Base-by-base conservation (phyloP, 30 jellyfish, hydroid and myxozoan species). In the Pseudorhiza aurosa region DNA sequence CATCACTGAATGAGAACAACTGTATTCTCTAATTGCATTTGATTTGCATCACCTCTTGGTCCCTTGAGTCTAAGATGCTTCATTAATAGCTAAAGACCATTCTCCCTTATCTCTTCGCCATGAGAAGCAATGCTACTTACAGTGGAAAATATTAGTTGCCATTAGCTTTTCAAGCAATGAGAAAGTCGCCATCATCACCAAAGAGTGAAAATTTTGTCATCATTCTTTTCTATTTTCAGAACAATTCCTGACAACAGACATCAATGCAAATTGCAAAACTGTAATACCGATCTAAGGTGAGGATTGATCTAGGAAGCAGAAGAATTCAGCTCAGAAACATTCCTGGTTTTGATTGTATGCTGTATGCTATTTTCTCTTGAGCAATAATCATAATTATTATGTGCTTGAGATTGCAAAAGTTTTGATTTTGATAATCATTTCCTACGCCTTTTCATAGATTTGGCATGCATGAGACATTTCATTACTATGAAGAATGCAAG, bases 401-500 rank as follows among this genome's bases (percentile, higher is more conserved):
- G 22, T 62, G 18, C 58, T 62, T 12, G 63, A n/a, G n/a, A n/a
- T 62, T 7, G 68, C 29, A 21, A 53, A 22, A 17, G 11, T 22
- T 53, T 22, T 8, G 29, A 4, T 58, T 5, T 8, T 5, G 40
- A 4, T 58, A 29, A 25, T 4, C 5, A 2, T 58, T 8, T 58
- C n/a, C n/a, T 8, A 8, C 55, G 55, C 15, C 55, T 42, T 42
- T 0, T 65, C 58, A 0, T 50, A 87, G 96, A 40, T 87, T 73
- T 77, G 96, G 96, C 12, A 87, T 87, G 96, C 96, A 87, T 56
- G 96, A 87, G 70, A 85, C 67, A 19, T 28, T 47, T 59, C 46
- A 69, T 2, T 70, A 87, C 56, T 87, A 87, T 77, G 53, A 47
- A 8, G 42, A 58, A 29, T 87, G 96, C 85, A 71, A 57, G 30